These are phyloP conservation scores for Catotricha subobsoleta DNA, from an alignment of 2,888 invertebrate genomes.

Conservation along the genomic window DNA sequence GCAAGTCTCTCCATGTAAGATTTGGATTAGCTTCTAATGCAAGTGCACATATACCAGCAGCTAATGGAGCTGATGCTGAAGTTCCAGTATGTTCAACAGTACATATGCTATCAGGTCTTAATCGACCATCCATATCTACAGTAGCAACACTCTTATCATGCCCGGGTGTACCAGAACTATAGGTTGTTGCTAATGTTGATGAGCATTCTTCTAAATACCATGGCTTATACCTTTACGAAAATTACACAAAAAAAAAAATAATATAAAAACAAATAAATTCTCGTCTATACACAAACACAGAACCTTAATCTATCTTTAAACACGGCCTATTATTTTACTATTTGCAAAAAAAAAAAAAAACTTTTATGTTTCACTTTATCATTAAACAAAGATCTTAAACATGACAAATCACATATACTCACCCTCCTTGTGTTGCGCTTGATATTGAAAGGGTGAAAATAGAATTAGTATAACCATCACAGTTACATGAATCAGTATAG, in stretches of 20 bases:
- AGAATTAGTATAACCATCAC: slow-evolving; percentile 98
- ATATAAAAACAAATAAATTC: too few relatives aligned
- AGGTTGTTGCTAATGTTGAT: slow-evolving; percentile 91
- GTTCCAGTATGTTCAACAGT: slow-evolving; percentile 87
- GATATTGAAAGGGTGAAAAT: slow-evolving; percentile 97
- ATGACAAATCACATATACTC: slow-evolving; percentile 20
- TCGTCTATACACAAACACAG: not conserved
- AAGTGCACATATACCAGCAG: slow-evolving; percentile 83
- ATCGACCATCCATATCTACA: slow-evolving; percentile 77
- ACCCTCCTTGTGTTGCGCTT: slow-evolving; percentile 91
- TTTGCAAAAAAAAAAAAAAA: not conserved
- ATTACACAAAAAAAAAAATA: too few relatives aligned
- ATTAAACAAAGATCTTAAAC: not conserved
- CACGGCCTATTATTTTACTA: not conserved
- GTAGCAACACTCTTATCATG: slow-evolving; percentile 84
- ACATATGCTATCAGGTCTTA: slow-evolving; percentile 76
- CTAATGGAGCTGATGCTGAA: slow-evolving; percentile 84
- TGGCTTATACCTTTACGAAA: too few relatives aligned
- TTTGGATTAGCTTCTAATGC: slow-evolving; percentile 86
- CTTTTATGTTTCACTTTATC: not conserved
- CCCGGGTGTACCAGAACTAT: slow-evolving; percentile 89
- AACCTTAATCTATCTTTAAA: not conserved
- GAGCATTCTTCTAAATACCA: slow-evolving; percentile 99
- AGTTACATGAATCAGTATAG: slow-evolving; percentile 93
- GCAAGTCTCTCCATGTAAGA: slow-evolving; percentile 96